Conservation (phyloP, 2,797 vertebrate genomes). For the Kryptolebias ocellatus region DNA sequence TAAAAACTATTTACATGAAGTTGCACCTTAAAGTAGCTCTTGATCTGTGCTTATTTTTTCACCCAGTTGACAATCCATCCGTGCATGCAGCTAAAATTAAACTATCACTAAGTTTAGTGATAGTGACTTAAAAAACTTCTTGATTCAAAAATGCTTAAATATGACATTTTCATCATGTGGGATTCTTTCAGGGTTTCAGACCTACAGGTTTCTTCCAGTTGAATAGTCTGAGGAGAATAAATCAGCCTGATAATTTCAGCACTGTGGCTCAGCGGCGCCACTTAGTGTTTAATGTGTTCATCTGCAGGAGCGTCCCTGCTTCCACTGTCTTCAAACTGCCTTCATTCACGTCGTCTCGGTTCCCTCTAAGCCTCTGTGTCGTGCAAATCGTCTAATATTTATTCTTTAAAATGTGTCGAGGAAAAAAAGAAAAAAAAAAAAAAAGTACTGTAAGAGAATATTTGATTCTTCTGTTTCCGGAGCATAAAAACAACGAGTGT, state of each 20-base stretch:
- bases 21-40: too few relatives aligned
- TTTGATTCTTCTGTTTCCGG: conserved; percentile 62
- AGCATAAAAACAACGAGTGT: conserved; percentile 71
- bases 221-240: conserved; percentile 12
- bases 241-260: conserved; percentile 40
- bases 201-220: neutral
- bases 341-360: conserved; percentile 44
- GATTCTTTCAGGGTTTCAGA: neutral
- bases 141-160: too few relatives aligned
- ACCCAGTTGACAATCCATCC: too few relatives aligned
- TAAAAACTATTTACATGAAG: too few relatives aligned
- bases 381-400: conserved; percentile 70
- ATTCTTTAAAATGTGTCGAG: conserved; percentile 64
- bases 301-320: conserved; percentile 21
- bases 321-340: conserved; percentile 36
- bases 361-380: conserved; percentile 56
- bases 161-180: conserved; percentile 29
- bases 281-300: conserved; percentile 58
- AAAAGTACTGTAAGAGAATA: conserved; percentile 69
- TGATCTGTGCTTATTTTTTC: too few relatives aligned
- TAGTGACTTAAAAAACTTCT: too few relatives aligned
- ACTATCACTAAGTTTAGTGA: too few relatives aligned
- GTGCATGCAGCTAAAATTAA: too few relatives aligned
- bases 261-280: conserved; percentile 42
- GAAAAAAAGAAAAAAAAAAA: conserved; percentile 36